Percentiles rank a stretch among this genome's conserved stretches.
phyloP scores from a whole-genome alignment of 2,888 invertebrate species.

The Protula sp. region DNA sequence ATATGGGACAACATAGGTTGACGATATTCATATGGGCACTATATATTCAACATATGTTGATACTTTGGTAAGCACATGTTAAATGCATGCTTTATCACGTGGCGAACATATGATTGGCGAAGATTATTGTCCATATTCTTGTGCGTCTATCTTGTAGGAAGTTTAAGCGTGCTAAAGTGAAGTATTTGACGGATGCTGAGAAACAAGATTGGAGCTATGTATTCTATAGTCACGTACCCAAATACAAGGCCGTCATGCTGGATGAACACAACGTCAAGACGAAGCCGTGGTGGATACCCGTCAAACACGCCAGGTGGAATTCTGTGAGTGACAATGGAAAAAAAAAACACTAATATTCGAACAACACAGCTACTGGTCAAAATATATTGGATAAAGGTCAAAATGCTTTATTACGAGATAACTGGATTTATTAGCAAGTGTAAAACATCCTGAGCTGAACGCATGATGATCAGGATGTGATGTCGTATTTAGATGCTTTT shows the following conservation, averaged over 20 bases:
- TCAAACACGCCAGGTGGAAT: slow-evolving; percentile 44
- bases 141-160: slow-evolving; percentile 30
- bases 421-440: neutral
- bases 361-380: too few species aligned
- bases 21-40: too few species aligned
- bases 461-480: too few species aligned
- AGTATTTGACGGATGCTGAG: slow-evolving; percentile 40
- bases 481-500: too few species aligned
- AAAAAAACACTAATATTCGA: too few species aligned
- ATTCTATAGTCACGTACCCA: slow-evolving; percentile 24
- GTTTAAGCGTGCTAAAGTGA: slow-evolving; percentile 36
- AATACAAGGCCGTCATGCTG: slow-evolving; percentile 1
- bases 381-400: too few species aligned
- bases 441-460: neutral
- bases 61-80: too few species aligned
- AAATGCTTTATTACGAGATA: neutral
- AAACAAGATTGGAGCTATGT: slow-evolving; percentile 45
- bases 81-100: too few species aligned
- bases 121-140: too few species aligned
- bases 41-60: too few species aligned
- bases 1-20: too few species aligned
- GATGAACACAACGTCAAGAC: slow-evolving; percentile 10
- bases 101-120: too few species aligned
- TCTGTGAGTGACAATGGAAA: slow-evolving; percentile 30
- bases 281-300: slow-evolving; percentile 39